A percentile compares a stretch with the other conserved stretches of the same genome.
Conservation (phyloP, 2,797 vertebrate species). For the Oreonectes daqikongensis region DNA sequence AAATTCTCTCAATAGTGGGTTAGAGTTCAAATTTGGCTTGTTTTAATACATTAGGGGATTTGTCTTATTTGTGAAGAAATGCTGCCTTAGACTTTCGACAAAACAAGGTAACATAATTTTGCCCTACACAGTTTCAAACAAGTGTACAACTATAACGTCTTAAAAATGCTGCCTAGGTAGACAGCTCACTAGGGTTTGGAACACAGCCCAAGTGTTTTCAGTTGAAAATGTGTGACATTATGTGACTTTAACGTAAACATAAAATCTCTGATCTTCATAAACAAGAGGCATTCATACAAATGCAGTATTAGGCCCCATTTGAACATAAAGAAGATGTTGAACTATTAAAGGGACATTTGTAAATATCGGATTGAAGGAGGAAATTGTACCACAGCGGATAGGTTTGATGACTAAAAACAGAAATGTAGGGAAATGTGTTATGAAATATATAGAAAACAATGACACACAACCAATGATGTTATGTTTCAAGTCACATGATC, state of each 20-base stretch:
- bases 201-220: not conserved
- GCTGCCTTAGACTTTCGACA: not conserved
- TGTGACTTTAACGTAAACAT: not conserved
- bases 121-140: not conserved
- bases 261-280: not conserved
- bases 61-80: not conserved
- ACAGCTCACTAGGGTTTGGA: slow-evolving; percentile 17
- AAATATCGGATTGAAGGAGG: not conserved
- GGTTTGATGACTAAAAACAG: slow-evolving; percentile 3
- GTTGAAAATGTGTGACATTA: slow-evolving; percentile 3
- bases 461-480: slow-evolving; percentile 1
- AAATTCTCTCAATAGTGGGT: no score
- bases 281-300: not conserved
- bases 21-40: no score
- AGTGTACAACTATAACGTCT: not conserved
- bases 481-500: slow-evolving; percentile 1
- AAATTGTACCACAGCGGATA: not conserved
- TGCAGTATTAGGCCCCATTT: not conserved
- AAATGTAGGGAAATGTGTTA: not conserved
- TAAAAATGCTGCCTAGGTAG: not conserved
- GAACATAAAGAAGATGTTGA: not conserved
- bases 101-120: not conserved
- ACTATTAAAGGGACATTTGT: not conserved
- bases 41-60: no score
- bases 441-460: not conserved